Evolutionary conservation across 2,888 invertebrate genomes (phyloP).

Genomic region (Caenorhabditis panamensis): DNA sequence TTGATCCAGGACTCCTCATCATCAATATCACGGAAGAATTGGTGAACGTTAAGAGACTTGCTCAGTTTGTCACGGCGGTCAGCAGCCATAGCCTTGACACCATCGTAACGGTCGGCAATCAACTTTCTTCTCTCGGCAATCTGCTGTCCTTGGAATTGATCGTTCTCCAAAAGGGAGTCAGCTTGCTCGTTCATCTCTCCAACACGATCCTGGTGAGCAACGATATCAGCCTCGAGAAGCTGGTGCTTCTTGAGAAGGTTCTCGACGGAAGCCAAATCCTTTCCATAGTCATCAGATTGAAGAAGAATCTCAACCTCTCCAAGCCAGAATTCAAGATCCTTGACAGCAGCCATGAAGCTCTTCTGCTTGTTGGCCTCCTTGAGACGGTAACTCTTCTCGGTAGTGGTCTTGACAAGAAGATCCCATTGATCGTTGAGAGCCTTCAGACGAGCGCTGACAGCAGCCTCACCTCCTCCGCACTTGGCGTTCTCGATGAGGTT

Average conservation of each 20-base stretch:
- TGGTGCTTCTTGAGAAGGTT: constrained; percentile 96
- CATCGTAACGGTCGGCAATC: constrained; percentile 96
- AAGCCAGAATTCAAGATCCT: constrained; percentile 99
- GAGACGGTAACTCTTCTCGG: constrained; percentile 96
- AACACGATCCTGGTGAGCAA: constrained; percentile 87
- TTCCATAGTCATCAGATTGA: constrained; percentile 72
- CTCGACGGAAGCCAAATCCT: constrained; percentile 95
- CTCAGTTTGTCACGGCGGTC: constrained; percentile 93
- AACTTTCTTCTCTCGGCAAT: constrained; percentile 93
- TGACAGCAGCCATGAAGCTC: constrained; percentile 98
- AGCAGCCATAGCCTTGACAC: constrained; percentile 87
- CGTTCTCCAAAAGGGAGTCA: constrained; percentile 94
- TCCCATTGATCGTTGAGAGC: constrained; percentile 86
- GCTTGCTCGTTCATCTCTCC: constrained; percentile 85
- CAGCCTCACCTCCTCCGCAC: constrained; percentile 97
- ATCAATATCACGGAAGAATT: constrained; percentile 99
- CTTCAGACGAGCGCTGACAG: constrained; percentile 87
- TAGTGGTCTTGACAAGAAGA: constrained; percentile 96
- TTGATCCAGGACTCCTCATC: constrained; percentile 99
- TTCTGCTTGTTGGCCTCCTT: constrained; percentile 99
- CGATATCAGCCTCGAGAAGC: constrained; percentile 96
- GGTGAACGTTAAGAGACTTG: constrained; percentile 97
- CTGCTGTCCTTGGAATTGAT: constrained; percentile 96
- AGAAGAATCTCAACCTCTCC: constrained; percentile 88
- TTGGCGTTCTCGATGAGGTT: constrained; percentile 86